Conservation (phyloP, 2,113 vertebrate species). For the Glaucomys volans region DNA sequence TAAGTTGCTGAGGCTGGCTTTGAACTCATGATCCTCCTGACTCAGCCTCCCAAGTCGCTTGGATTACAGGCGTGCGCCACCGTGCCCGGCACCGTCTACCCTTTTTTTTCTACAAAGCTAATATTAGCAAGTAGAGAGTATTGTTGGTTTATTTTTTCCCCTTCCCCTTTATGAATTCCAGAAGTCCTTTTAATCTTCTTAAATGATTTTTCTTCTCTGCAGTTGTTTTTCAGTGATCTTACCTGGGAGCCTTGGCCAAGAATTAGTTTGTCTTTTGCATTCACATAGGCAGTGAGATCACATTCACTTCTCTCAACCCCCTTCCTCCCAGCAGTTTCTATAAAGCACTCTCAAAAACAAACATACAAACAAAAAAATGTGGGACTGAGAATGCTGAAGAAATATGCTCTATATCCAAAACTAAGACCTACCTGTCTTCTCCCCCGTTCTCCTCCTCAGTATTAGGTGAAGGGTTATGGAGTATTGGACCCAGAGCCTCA, state of each 20-base stretch:
- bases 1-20: too few species aligned
- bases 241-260: not conserved
- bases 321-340: not conserved
- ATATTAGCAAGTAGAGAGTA: constrained; percentile 46
- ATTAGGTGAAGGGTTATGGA: too few species aligned
- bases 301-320: not conserved
- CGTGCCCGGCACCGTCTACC: too few species aligned
- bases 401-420: too few species aligned
- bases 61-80: too few species aligned
- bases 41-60: too few species aligned
- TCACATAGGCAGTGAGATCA: not conserved
- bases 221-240: constrained; percentile 21
- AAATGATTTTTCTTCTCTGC: not conserved
- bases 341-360: not conserved
- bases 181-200: not conserved
- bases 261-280: constrained; percentile 34
- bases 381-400: not conserved
- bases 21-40: too few species aligned
- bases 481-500: too few species aligned
- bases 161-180: constrained; percentile 28
- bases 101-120: constrained; percentile 33
- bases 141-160: not conserved
- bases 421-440: not conserved
- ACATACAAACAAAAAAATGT: not conserved
- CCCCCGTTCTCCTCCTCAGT: too few species aligned